Base-by-base conservation (phyloP, 2,113 vertebrate species). In the Hystrix brachyura region DNA sequence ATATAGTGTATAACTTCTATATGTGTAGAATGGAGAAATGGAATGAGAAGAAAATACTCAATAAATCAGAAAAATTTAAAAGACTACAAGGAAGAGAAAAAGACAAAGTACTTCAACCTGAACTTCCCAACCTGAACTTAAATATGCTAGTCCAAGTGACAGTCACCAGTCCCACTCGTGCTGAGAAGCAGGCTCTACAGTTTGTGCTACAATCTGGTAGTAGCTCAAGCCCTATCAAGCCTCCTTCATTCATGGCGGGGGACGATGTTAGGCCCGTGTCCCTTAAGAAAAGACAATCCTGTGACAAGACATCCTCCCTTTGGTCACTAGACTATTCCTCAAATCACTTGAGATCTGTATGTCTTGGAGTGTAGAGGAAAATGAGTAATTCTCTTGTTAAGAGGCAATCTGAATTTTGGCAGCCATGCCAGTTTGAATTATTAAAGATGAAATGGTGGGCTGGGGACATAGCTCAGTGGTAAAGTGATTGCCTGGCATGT, bases 311-410 rank as follows among this genome's bases (percentile, higher is more conserved):
- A 91, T 38, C 43, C 46, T 87, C 51, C 6, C 15, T 87, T 74
- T 81, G 43, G 14, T 93, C n/a, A 91, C 5, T 64, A 94, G 29
- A 53, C 4, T 76, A 74, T 69, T 60, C 34, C 34, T 84, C 51
- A 76, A 87, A 60, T 84, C 25, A 82, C 21, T 69, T 84, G 51
- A 94, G 43, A 71, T 18, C 71, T 85, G n/a, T 19, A 59, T 21
- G 11, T 91, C 83, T 94, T 87, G 89, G 74, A 60, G 48, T 93
- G 57, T 71, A 43, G 62, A 91, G 43, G 32, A 88, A 81, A 91
- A 92, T 29, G 27, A 90, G 60, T 57, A 46, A 69, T 71, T 89
- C 10, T 48, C 4, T n/a, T 46, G 21, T 34, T 80, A 48, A 76
- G 27, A 53, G 17, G 46, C 53, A 55, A 87, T 65, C 29, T 74